These are phyloP conservation scores for Candoia aspera DNA, from an alignment of 2,113 vertebrate genomes.

Conservation along the genomic window DNA sequence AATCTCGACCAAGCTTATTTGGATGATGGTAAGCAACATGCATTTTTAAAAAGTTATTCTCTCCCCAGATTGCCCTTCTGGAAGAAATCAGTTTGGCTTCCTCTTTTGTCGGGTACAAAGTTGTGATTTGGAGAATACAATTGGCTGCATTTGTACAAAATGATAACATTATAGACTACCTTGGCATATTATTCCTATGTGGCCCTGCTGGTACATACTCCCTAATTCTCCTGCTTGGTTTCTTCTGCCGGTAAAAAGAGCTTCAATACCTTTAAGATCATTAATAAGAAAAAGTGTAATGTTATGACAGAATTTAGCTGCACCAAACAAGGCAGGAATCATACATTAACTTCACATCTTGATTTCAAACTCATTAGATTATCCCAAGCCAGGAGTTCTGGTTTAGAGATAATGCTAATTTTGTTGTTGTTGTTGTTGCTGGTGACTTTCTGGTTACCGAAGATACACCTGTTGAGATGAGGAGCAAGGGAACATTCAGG, in stretches of 20 bases:
- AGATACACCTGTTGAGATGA: neutral
- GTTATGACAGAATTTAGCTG: neutral
- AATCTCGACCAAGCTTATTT: slow-evolving; percentile 97
- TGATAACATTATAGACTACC: neutral
- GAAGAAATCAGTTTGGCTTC: neutral
- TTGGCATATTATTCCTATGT: neutral
- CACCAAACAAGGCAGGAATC: neutral
- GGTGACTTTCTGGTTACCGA: neutral
- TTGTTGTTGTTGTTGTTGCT: neutral
- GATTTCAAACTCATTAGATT: neutral
- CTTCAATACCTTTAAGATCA: neutral
- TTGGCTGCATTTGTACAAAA: neutral
- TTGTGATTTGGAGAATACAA: neutral
- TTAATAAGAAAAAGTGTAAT: neutral
- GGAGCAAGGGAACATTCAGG: neutral
- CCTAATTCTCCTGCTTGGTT: neutral
- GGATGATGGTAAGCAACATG: slow-evolving; percentile 86
- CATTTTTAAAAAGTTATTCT: rapidly evolving
- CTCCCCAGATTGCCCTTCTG: neutral
- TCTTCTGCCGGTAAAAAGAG: neutral
- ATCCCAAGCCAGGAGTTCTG: neutral
- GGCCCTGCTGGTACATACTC: neutral
- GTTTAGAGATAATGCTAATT: neutral
- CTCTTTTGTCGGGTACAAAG: neutral
- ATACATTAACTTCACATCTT: neutral